A percentile compares a stretch with the other conserved stretches of the same genome.
Evolutionary conservation across 2,113 vertebrate species (phyloP).

Genomic region (Hippoglossus stenolepis): DNA sequence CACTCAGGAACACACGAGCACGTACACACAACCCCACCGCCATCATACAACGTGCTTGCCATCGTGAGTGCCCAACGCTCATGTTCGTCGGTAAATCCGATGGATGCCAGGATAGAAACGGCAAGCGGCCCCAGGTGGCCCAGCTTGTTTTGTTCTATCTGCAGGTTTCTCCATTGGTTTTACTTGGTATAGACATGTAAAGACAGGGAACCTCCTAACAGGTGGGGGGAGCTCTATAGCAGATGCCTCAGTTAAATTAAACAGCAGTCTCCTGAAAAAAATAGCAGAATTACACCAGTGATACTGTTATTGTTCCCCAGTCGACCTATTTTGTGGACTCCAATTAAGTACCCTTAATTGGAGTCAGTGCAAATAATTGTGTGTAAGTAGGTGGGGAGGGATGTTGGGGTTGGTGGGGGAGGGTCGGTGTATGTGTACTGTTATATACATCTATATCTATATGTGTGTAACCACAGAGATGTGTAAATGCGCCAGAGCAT

Average conservation of each 20-base stretch:
- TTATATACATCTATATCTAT: slow-evolving; percentile 50
- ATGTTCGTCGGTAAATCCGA: slow-evolving; percentile 76
- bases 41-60: slow-evolving; percentile 72
- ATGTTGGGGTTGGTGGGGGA: slow-evolving; percentile 9
- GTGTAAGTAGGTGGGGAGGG: slow-evolving; percentile 51
- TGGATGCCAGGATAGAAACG: slow-evolving; percentile 70
- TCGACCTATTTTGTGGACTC: slow-evolving; percentile 74
- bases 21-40: slow-evolving; percentile 61
- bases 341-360: slow-evolving; percentile 81
- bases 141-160: slow-evolving; percentile 71
- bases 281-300: slow-evolving; percentile 71
- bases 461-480: slow-evolving; percentile 76
- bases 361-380: slow-evolving; percentile 73
- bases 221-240: slow-evolving; percentile 85
- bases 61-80: slow-evolving; percentile 80
- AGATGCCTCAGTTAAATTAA: slow-evolving; percentile 56
- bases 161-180: slow-evolving; percentile 74
- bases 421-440: slow-evolving; percentile 65
- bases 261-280: slow-evolving; percentile 70
- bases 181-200: slow-evolving; percentile 68
- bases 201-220: slow-evolving; percentile 78
- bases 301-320: slow-evolving; percentile 75
- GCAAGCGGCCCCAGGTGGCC: slow-evolving; percentile 35
- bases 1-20: slow-evolving; percentile 67
- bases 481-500: slow-evolving; percentile 80